Evolutionary conservation across 2,113 vertebrate genomes (phyloP).

Genomic region (Rhabdomys dilectus): DNA sequence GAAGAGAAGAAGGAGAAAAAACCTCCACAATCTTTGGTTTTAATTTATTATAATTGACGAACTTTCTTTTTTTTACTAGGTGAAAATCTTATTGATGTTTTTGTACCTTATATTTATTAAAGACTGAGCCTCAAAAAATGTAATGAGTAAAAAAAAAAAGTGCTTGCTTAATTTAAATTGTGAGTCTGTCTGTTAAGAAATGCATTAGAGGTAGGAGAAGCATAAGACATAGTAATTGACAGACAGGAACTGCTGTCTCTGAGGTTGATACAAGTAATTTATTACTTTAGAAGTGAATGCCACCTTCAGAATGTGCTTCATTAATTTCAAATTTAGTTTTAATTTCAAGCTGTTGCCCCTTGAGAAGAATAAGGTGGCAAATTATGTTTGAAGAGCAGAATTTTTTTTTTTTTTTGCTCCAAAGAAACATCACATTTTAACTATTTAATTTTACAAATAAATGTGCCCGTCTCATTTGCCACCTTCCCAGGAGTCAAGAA

Average conservation of each 20-base stretch:
- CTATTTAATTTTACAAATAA: constrained; percentile 89
- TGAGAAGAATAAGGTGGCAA: constrained; percentile 99
- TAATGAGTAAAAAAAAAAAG: constrained; percentile 94
- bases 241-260: constrained; percentile 99
- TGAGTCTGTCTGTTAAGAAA: constrained; percentile 99
- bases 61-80: constrained; percentile 89
- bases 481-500: constrained; percentile 34
- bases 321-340: constrained; percentile 99
- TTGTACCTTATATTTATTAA: constrained; percentile 96
- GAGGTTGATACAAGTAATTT: constrained; percentile 99
- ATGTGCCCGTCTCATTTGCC: constrained; percentile 70
- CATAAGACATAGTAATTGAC: constrained; percentile 99
- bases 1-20: background rate
- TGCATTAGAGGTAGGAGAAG: constrained; percentile 99
- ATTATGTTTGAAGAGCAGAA: constrained; percentile 98
- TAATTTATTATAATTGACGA: constrained; percentile 90
- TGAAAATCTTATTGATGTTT: constrained; percentile 91
- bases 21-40: constrained; percentile 80
- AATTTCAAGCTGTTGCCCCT: constrained; percentile 99
- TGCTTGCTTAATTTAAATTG: constrained; percentile 99
- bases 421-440: constrained; percentile 90
- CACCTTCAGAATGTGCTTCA: constrained; percentile 99
- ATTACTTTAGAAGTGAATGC: constrained; percentile 99
- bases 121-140: constrained; percentile 92
- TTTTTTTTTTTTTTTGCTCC: constrained; percentile 87